Conservation (phyloP, 1,140 invertebrate genomes). For the Lasaia peninsularis region DNA sequence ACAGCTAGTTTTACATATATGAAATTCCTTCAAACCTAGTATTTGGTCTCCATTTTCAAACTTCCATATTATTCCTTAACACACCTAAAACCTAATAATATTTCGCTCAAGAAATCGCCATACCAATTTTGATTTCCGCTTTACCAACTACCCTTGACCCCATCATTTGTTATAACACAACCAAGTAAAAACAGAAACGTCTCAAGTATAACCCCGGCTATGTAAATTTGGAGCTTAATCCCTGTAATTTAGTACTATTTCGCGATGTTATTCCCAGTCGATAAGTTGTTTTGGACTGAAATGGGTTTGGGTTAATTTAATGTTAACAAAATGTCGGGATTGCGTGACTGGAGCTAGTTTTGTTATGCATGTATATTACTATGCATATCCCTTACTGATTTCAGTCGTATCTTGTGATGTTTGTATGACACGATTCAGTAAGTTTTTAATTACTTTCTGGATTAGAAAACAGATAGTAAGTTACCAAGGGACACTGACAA, state of each 20-base stretch:
- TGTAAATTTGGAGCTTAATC: constrained; percentile 31
- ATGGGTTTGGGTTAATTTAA: constrained; percentile 51
- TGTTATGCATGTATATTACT: constrained; percentile 68
- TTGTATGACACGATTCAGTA: too few species aligned
- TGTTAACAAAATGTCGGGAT: constrained; percentile 70
- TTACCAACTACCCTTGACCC: constrained; percentile 60
- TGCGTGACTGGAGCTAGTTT: constrained; percentile 65
- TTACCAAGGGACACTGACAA: too few species aligned
- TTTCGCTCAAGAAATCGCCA: constrained; percentile 9
- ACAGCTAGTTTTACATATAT: too few species aligned
- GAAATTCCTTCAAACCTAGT: too few species aligned
- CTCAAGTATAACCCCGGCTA: constrained; percentile 18
- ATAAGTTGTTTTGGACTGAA: constrained; percentile 33
- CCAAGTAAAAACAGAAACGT: constrained; percentile 28
- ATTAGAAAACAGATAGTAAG: too few species aligned
- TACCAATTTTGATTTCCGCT: constrained; percentile 47
- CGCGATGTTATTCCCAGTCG: constrained; percentile 7
- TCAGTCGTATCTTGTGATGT: constrained; percentile 1
- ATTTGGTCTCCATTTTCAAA: too few species aligned
- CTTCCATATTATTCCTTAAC: too few species aligned
- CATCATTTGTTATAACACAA: constrained; percentile 58
- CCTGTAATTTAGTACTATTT: constrained; percentile 22
- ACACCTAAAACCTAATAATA: not conserved
- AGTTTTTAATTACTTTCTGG: too few species aligned
- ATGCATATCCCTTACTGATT: constrained; percentile 47